A percentile compares a stretch with the other conserved stretches of the same genome.
These are phyloP conservation scores for Aphelinus certus DNA, from an alignment of 1,140 invertebrate genomes.

Conservation along the genomic window DNA sequence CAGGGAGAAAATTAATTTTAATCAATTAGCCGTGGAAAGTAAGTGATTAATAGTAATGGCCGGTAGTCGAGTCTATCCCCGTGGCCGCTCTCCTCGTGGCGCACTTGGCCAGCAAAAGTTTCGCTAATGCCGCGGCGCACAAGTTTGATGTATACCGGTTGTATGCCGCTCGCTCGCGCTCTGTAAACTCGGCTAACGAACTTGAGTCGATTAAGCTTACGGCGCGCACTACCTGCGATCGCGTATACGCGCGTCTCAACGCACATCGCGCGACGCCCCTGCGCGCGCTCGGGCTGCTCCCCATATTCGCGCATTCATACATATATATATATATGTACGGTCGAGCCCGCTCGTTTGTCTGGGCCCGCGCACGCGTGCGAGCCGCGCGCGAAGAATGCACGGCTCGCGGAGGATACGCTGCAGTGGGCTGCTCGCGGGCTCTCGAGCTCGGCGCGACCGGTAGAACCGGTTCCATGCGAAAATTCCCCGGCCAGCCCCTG, in stretches of 20 bases:
- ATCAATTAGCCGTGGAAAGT: not conserved
- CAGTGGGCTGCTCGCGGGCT: not conserved
- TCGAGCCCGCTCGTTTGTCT: no score
- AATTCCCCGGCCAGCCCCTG: conserved; percentile 48
- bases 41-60: not conserved
- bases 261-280: no score
- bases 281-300: no score
- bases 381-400: not conserved
- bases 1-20: not conserved
- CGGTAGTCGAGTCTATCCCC: no score
- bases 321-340: no score
- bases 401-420: not conserved
- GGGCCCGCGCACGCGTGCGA: no score
- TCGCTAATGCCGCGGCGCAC: not conserved
- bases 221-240: not conserved
- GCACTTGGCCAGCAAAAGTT: no score
- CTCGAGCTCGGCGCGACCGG: conserved; percentile 44
- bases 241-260: not conserved
- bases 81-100: no score
- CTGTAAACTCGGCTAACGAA: conserved; percentile 5
- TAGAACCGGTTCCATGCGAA: conserved; percentile 59
- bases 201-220: not conserved
- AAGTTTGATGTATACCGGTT: conserved; percentile 2
- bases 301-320: no score
- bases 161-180: no score